These are phyloP conservation scores for Schlechtendalia chinensis DNA, from an alignment of 1,140 invertebrate genomes.

Conservation along the genomic window DNA sequence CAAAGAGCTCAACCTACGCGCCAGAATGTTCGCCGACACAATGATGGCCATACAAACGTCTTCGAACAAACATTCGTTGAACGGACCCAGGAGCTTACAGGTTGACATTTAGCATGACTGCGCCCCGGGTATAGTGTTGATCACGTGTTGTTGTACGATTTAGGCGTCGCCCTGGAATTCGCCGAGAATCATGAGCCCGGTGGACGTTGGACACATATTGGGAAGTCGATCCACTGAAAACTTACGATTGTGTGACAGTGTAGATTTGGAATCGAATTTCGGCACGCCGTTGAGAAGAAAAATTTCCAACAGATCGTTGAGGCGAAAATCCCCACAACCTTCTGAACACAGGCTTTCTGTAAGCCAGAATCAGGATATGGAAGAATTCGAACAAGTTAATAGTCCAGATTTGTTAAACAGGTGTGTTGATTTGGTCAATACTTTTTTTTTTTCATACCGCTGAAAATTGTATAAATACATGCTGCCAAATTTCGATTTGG, in stretches of 20 bases:
- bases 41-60: slow-evolving; percentile 58
- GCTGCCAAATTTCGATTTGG: too few species aligned
- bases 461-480: too few species aligned
- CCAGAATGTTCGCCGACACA: slow-evolving; percentile 60
- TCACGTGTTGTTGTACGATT: too few species aligned
- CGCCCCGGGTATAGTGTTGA: too few species aligned
- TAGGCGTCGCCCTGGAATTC: slow-evolving; percentile 62
- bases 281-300: slow-evolving; percentile 56
- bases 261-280: slow-evolving; percentile 50
- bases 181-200: slow-evolving; percentile 60
- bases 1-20: slow-evolving; percentile 60
- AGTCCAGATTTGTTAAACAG: slow-evolving; percentile 34
- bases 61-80: slow-evolving; percentile 54
- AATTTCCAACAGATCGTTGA: slow-evolving; percentile 56
- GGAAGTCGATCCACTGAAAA: slow-evolving; percentile 60
- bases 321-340: slow-evolving; percentile 51
- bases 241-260: slow-evolving; percentile 54
- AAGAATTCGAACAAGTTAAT: slow-evolving; percentile 57
- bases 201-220: slow-evolving; percentile 59
- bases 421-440: background rate
- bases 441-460: too few species aligned
- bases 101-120: slow-evolving; percentile 51
- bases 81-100: slow-evolving; percentile 58
- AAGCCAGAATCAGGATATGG: slow-evolving; percentile 59
- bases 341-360: slow-evolving; percentile 59